phyloP scores from a whole-genome alignment of 92 coral and sea anemone genomes.

The Zoanthus sansibaricus region DNA sequence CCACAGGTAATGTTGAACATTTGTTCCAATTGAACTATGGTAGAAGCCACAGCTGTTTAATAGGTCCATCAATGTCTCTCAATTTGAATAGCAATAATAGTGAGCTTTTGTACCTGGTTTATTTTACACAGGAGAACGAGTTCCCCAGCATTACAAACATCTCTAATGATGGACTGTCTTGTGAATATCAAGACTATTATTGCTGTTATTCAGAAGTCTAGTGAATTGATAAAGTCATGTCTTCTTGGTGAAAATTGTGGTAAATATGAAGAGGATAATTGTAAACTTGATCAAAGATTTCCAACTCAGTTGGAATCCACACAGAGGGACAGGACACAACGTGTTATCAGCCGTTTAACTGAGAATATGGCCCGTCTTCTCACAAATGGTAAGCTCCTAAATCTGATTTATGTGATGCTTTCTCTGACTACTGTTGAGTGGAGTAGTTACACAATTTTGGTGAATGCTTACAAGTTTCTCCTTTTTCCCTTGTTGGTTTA shows the following conservation, averaged over 20 bases:
- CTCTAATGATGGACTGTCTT: conserved; percentile 69
- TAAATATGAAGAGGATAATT: not conserved
- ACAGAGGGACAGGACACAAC: not conserved
- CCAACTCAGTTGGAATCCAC: not conserved
- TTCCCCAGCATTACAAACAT: conserved; percentile 57
- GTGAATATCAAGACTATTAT: conserved; percentile 58
- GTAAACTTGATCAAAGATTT: too few relatives aligned
- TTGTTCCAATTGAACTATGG: too few relatives aligned
- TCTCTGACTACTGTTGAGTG: not conserved
- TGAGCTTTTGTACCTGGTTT: not conserved
- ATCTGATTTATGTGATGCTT: not conserved
- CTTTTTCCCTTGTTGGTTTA: too few relatives aligned
- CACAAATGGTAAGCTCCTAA: conserved; percentile 4
- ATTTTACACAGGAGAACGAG: conserved; percentile 25
- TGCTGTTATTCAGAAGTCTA: conserved; percentile 57
- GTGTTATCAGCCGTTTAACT: not conserved
- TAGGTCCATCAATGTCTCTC: not conserved
- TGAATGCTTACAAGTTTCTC: too few relatives aligned
- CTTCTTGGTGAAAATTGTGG: conserved; percentile 21
- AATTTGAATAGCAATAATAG: conserved; percentile 7
- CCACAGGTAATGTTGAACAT: too few relatives aligned
- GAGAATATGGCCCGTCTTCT: conserved; percentile 26
- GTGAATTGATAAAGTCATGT: not conserved
- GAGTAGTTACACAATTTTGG: too few relatives aligned
- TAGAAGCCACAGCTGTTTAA: not conserved